Evolutionary conservation across 2,797 vertebrate genomes (phyloP), one percentile per base, ranked within the genome.

Genomic region (Anguilla marmorata): DNA sequence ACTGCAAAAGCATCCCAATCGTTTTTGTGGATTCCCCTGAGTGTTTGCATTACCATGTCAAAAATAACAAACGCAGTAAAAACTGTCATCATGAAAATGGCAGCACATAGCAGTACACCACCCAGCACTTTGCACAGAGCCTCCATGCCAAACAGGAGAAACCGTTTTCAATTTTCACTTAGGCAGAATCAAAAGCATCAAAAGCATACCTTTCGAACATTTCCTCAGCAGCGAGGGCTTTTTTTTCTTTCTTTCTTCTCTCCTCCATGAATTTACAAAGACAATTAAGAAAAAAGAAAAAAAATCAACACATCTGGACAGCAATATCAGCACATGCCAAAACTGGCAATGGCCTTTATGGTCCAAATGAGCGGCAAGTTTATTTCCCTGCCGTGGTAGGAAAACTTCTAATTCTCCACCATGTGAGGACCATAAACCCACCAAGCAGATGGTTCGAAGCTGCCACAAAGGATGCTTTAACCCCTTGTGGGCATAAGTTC

Each of bases 361-460:
- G 94, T 95, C 95, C 95, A 96, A 96, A 96, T 96, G 96, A 96
- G 96, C 96, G 96, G 96, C 94, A 91, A 96, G 95, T 95, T 96
- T 96, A 96, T 97, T 96, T 95, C 95, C 94, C 95, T 92, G 95
- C 96, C 96, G 95, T 95, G 95, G 96, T 95, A 95, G 96, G 96
- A 96, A 96, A 96, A 96, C 96, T 96, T 97, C 94, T 96, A 96
- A 96, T 96, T 95, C 94, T 95, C 94, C 96, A 95, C 96, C 96
- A 96, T 96, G 95, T 96, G 96, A 97, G 94, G 93, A 94, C 95
- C 95, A 96, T 97, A 96, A 97, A 96, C 95, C 79, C 93, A 93
- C 92, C 94, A 94, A 95, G 94, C 93, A 94, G 94, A 95, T 93
- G 93, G 95, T 96, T 96, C 96, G 95, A 96, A 95, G 96, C 95